A percentile compares a stretch with the other conserved stretches of the same genome.
These are phyloP conservation scores for Silvanus unidentatus DNA, from an alignment of 2,888 invertebrate species.

Conservation along the genomic window DNA sequence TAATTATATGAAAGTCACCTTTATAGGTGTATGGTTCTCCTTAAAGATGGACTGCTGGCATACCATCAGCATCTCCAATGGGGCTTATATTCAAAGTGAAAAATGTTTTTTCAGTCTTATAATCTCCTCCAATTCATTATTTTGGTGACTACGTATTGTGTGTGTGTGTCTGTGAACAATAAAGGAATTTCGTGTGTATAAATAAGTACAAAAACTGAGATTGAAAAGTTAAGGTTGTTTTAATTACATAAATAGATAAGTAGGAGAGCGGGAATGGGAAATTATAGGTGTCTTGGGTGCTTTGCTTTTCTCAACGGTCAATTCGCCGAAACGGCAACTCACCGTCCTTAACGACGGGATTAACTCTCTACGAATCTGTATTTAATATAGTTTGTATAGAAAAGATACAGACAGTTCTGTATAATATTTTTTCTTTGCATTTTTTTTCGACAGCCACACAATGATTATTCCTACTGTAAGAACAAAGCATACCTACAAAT, in stretches of 20 bases:
- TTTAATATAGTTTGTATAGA: neutral
- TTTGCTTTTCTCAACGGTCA: constrained; percentile 9
- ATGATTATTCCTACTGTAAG: too few species aligned
- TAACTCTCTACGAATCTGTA: constrained; percentile 13
- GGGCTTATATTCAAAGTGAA: too few species aligned
- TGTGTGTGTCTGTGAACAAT: constrained; percentile 6
- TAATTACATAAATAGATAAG: constrained; percentile 29
- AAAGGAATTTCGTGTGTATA: constrained; percentile 12
- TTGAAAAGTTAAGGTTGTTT: constrained; percentile 23
- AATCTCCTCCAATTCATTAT: neutral
- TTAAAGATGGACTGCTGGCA: too few species aligned
- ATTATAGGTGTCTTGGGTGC: constrained; percentile 24
- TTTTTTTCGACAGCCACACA: neutral
- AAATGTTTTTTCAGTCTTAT: neutral
- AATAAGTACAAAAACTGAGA: constrained; percentile 22
- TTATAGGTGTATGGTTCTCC: too few species aligned
- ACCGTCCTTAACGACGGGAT: constrained; percentile 31
- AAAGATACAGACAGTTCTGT: constrained; percentile 1
- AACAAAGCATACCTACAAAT: too few species aligned
- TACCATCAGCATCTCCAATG: too few species aligned
- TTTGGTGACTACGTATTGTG: neutral
- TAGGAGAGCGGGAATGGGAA: constrained; percentile 25
- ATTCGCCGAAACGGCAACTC: constrained; percentile 28
- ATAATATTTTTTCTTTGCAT: neutral
- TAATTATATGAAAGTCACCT: too few species aligned